Evolutionary conservation across 2,888 invertebrate species (phyloP), one percentile per base, ranked within the genome.

Genomic region (Zaprionus bogoriensis): DNA sequence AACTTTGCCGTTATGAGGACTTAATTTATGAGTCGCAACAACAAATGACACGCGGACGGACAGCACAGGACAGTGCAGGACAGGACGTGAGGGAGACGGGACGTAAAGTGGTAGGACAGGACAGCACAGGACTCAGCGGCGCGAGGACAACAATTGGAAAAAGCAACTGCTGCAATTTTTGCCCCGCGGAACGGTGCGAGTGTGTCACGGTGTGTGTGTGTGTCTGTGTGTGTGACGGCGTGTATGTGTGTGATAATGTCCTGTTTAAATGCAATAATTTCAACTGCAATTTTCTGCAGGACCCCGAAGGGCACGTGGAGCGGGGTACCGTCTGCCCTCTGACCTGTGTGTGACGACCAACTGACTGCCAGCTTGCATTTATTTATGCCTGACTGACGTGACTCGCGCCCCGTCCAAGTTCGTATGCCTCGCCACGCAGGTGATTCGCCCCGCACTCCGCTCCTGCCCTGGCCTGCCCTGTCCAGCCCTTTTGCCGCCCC

Each of bases 1-100:
- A 88, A 87, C 82, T 86, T 86, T 82, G 77, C 75, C 87, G 87
- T 89, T 90, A 89, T 88, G 88, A 89, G 89, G 89, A 88, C 89
- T 90, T 90, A 90, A 90, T 90, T 90, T 90, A 89, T 89, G 81
- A 80, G 87, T 78, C 79, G 69, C 83, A 71, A 55, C 74, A 73
- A 55, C 75, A 82, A 36, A 63, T 76, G 74, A 78, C 80, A 85
- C 30, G 12, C n/a, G 12, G 14, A n/a, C 14, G 12, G 22, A 39
- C 23, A 41, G 39, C 27, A 48, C 55, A 32, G 23, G 14, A 46
- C 48, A 59, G 44, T n/a, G 39, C 23, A 25, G 17, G 19, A 9
- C 19, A 20, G 9, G 39, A 10, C n/a, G n/a, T n/a, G n/a, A n/a
- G n/a, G n/a, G n/a, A n/a, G n/a, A n/a, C n/a, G n/a, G n/a, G n/a